Base-by-base conservation (phyloP, 2,888 invertebrate genomes). In the Campaea margaritaria region DNA sequence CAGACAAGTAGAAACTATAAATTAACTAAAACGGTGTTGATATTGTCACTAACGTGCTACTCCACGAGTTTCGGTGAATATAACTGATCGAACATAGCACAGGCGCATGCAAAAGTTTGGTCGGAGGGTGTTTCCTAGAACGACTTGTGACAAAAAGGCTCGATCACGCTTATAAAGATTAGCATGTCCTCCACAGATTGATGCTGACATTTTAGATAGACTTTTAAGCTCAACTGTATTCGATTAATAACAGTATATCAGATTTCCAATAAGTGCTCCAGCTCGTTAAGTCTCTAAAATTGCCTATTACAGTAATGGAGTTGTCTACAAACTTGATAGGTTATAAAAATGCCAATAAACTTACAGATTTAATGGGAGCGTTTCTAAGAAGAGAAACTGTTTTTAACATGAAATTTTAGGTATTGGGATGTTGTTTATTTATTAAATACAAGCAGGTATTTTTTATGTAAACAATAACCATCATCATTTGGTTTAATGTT, bases 271-370 rank as follows among this genome's bases (percentile, higher is more conserved):
- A 78, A 77, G 68, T 65, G 65, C 58, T 65, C 61, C 61, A 69
- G 74, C 72, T 76, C 73, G 70, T 75, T 74, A 65, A 75, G 74
- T 76, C 74, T 81, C 76, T 79, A 74, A 81, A 83, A 85, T 83
- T 78, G 81, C 72, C 78, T 75, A 78, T 81, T 81, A 79, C 75
- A 67, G 70, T 71, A 79, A 76, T 66, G 62, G 62, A 63, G 58
- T 69, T 64, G 62, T 64, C 65, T 66, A 56, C 59, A 36, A 61
- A 61, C 64, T 65, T 64, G 55, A 66, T 64, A 64, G 60, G 58
- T 57, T 65, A 58, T 65, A 67, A 63, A 62, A 65, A 62, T 39
- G 55, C 48, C 59, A 51, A 59, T 62, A 58, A 59, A 64, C 38
- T 52, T 49, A 46, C 41, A 46, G 47, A 42, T 61, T 61, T 61